Conservation (phyloP, 2,113 vertebrate species). For the Polypterus bichir region DNA sequence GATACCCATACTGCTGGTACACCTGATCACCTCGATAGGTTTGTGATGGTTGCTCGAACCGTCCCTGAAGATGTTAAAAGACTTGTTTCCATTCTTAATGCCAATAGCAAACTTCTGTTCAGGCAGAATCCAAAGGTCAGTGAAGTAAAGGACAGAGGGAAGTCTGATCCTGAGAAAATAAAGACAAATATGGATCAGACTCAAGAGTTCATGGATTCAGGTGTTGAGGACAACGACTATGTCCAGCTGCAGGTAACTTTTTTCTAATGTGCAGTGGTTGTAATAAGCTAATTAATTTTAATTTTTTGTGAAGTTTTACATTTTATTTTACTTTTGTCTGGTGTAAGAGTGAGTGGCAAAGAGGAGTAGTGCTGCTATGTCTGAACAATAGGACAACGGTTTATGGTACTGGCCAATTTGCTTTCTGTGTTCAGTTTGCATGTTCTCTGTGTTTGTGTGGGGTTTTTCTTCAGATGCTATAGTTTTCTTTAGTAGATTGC, state of each 20-base stretch:
- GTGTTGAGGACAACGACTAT: conserved; percentile 48
- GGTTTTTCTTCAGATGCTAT: too few relatives aligned
- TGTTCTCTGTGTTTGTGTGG: too few relatives aligned
- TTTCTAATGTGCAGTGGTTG: neutral
- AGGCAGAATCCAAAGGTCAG: conserved; percentile 24
- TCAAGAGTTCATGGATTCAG: conserved; percentile 14
- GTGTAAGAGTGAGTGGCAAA: too few relatives aligned
- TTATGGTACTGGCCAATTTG: too few relatives aligned
- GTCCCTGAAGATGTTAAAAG: conserved; percentile 81
- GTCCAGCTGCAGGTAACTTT: conserved; percentile 55
- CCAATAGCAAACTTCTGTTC: conserved; percentile 83
- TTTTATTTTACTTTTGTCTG: too few relatives aligned
- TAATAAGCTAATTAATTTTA: too few relatives aligned
- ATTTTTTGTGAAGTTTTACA: too few relatives aligned
- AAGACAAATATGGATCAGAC: conserved; percentile 9
- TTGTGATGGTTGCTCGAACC: conserved; percentile 74
- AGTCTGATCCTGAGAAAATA: conserved; percentile 10
- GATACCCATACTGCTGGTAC: conserved; percentile 39
- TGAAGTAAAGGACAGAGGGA: conserved; percentile 31
- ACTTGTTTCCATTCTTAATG: conserved; percentile 78
- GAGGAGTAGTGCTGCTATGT: too few relatives aligned
- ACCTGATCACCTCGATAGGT: conserved; percentile 75
- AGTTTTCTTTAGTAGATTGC: too few relatives aligned
- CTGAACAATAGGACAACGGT: too few relatives aligned
- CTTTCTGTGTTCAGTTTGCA: too few relatives aligned